Conservation (phyloP, 2,888 invertebrate species). For the Metallyticus violacea region DNA sequence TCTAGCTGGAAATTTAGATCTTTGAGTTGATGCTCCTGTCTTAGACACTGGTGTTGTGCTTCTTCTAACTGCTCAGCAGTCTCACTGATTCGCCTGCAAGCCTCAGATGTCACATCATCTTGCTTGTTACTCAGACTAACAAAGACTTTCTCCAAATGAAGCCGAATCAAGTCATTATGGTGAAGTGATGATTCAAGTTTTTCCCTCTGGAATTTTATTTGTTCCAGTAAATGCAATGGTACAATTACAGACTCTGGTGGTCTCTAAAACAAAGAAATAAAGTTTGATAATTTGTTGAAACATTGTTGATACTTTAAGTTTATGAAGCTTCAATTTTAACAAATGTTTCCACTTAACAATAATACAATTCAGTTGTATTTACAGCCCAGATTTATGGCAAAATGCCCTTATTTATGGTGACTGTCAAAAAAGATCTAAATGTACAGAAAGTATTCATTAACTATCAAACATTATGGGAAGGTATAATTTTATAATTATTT, state of each 20-base stretch:
- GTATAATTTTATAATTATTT: too few relatives aligned
- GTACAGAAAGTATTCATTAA: too few relatives aligned
- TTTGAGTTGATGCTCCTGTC: slow-evolving; percentile 21
- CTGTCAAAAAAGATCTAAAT: too few relatives aligned
- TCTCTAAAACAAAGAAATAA: not conserved
- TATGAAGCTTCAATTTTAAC: too few relatives aligned
- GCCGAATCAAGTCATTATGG: slow-evolving; percentile 40
- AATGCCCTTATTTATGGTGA: too few relatives aligned
- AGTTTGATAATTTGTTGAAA: too few relatives aligned
- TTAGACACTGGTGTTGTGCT: slow-evolving; percentile 17
- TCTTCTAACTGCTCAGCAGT: slow-evolving; percentile 27
- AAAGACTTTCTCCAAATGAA: slow-evolving; percentile 49
- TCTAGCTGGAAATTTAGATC: slow-evolving; percentile 7
- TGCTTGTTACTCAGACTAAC: not conserved
- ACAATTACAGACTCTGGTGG: not conserved
- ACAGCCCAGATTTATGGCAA: too few relatives aligned
- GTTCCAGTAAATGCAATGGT: slow-evolving; percentile 30
- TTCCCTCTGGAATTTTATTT: slow-evolving; percentile 34
- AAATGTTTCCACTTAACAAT: too few relatives aligned
- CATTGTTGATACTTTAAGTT: too few relatives aligned
- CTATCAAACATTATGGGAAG: too few relatives aligned
- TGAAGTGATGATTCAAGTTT: slow-evolving; percentile 37
- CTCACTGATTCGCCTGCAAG: slow-evolving; percentile 11
- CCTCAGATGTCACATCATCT: slow-evolving; percentile 4
- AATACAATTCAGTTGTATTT: too few relatives aligned